A percentile compares a stretch with the other conserved stretches of the same genome.
Evolutionary conservation across 2,113 vertebrate species (phyloP).

Genomic region (Hippocampus zosterae): DNA sequence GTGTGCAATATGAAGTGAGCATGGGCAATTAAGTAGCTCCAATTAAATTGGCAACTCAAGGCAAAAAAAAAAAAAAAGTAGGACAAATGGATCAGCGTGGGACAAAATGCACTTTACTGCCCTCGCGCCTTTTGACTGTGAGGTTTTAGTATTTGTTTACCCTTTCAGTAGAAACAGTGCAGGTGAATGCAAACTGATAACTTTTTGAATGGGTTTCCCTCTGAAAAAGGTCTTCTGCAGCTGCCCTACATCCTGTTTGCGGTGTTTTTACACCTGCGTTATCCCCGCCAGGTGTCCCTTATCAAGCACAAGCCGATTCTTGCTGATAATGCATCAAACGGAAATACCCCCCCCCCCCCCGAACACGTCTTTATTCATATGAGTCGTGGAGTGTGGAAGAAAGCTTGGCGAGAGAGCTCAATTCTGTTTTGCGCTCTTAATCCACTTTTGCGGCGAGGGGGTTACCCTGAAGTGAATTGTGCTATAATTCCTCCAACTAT

Average conservation of each 20-base stretch:
- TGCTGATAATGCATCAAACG: constrained; percentile 6
- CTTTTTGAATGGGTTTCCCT: constrained; percentile 23
- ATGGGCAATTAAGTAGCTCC: neutral
- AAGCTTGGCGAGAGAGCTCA: neutral
- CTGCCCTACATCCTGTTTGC: constrained; percentile 45
- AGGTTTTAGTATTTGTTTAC: constrained; percentile 1
- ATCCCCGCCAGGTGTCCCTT: constrained; percentile 34
- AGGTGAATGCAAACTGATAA: constrained; percentile 39
- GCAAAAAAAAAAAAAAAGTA: too few relatives aligned
- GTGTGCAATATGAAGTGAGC: constrained; percentile 15
- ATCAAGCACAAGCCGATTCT: constrained; percentile 22
- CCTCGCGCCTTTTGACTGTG: neutral
- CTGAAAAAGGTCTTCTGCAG: constrained; percentile 23
- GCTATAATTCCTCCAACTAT: constrained; percentile 54
- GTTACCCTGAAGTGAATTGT: constrained; percentile 24
- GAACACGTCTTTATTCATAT: neutral
- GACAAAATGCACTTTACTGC: neutral
- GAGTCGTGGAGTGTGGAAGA: constrained; percentile 3
- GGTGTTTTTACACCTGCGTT: constrained; percentile 8
- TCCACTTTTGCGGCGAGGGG: constrained; percentile 27
- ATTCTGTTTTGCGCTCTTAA: constrained; percentile 29
- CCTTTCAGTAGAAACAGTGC: neutral
- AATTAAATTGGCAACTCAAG: neutral
- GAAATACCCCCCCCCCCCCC: constrained; percentile 1
- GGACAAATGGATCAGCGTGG: neutral